Evolutionary conservation across 2,113 vertebrate genomes (phyloP).

Genomic region (Dolichallabes microphthalmus): DNA sequence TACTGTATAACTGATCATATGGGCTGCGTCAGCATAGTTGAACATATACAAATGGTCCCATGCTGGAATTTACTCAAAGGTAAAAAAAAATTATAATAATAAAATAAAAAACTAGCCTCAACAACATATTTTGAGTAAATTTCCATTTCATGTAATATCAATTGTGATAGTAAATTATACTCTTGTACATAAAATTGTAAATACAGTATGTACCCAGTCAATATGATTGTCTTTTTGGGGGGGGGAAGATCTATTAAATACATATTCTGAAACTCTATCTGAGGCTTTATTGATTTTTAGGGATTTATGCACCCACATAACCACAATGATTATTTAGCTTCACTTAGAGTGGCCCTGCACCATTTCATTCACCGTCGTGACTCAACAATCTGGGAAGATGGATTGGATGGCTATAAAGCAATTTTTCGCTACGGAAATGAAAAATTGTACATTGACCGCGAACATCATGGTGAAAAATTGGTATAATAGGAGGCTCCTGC

Average conservation of each 20-base stretch:
- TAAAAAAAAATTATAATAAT: constrained; percentile 51
- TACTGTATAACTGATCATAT: constrained; percentile 27
- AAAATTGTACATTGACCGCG: not conserved
- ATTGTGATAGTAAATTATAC: constrained; percentile 74
- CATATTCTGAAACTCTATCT: constrained; percentile 58
- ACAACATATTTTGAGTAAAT: constrained; percentile 57
- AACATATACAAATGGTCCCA: constrained; percentile 1
- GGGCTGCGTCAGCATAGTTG: not conserved
- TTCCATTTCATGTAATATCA: constrained; percentile 64
- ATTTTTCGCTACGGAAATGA: not conserved
- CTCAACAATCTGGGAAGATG: not conserved
- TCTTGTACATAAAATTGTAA: constrained; percentile 76
- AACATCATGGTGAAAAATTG: not conserved
- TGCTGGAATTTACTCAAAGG: constrained; percentile 46
- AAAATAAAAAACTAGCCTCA: constrained; percentile 50
- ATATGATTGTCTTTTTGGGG: constrained; percentile 70
- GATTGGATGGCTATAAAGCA: not conserved
- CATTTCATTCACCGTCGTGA: not conserved
- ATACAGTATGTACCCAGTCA: constrained; percentile 69
- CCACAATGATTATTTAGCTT: constrained; percentile 12
- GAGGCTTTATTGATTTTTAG: constrained; percentile 2
- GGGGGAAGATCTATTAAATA: constrained; percentile 73
- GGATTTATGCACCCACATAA: not conserved
- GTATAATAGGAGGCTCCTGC: not conserved
- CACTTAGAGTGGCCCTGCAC: not conserved